Evolutionary conservation across 2,888 invertebrate genomes (phyloP), one percentile per base, ranked within the genome.

Genomic region (Drepana falcataria): DNA sequence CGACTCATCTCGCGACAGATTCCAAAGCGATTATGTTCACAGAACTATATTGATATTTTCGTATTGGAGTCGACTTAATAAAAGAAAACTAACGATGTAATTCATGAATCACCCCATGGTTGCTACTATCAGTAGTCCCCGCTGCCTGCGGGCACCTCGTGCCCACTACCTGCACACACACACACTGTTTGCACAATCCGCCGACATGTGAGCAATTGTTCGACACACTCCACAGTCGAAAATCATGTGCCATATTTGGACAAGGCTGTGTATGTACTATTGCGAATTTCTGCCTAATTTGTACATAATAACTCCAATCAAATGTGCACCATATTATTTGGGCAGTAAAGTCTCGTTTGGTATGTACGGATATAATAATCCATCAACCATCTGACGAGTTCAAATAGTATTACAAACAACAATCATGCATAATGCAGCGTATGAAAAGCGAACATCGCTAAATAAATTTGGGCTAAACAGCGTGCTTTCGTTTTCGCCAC

Each of bases 401-500:
- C 51, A 51, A 49, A 51, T 51, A 40, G 51, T 51, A 34, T 41
- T 51, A 51, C 47, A 54, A 49, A 37, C 21, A 49, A 37, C 21
- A 44, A 35, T 54, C 49, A 54, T 54, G 49, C 35, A 48, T 54
- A 37, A 54, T 54, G 49, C 54, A 54, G 49, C 35, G 37, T 33
- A 49, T 49, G 49, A 54, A 63, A 56, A 64, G 56, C 55, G 60
- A 60, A 63, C 65, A 60, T 57, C 61, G n/a, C 51, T 37, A 49
- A 21, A 52, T 47, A 35, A 52, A 52, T 49, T 40, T 54, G 35
- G 41, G 35, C 33, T 55, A 35, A 9, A 47, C 47, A 6, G 47
- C 47, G 35, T 35, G 53, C 75, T 81, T 77, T 81, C 80, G 63
- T 72, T 77, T 74, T 70, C 66, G 59, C 68, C 70, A 69, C 75